Conservation (phyloP, 2,797 vertebrate species). For the Micropoecilia bifurca region DNA sequence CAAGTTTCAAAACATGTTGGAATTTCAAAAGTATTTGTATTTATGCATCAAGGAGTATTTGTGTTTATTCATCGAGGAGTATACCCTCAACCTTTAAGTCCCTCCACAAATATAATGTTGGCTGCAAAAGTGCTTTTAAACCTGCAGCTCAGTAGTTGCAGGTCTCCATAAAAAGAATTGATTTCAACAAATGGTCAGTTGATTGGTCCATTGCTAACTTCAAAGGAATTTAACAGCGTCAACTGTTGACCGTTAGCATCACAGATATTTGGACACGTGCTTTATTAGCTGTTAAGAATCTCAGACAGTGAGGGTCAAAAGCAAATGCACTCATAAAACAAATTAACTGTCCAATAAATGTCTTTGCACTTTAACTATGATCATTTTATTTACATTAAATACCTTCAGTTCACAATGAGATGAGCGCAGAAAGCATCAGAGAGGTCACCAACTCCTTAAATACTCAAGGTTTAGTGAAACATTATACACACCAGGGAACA, state of each 20-base stretch:
- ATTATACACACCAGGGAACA: conserved; percentile 7
- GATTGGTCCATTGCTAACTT: neutral
- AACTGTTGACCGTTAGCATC: conserved; percentile 1
- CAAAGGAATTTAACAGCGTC: neutral
- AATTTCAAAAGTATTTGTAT: neutral
- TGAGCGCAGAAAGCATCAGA: conserved; percentile 5
- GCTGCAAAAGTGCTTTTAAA: neutral
- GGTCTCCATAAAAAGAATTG: neutral
- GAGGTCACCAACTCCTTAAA: conserved; percentile 36
- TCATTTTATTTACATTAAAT: conserved; percentile 25
- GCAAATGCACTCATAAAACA: neutral
- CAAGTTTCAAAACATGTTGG: neutral
- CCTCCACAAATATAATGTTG: neutral
- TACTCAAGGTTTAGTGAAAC: conserved; percentile 38
- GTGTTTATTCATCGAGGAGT: neutral
- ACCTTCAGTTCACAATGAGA: conserved; percentile 23
- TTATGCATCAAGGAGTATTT: neutral
- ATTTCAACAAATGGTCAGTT: neutral
- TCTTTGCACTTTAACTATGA: conserved; percentile 37
- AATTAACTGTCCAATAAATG: conserved; percentile 46
- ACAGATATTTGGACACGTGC: neutral
- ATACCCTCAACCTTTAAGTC: neutral
- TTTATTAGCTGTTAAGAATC: conserved; percentile 4
- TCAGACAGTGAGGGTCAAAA: neutral
- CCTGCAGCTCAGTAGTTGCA: too few species aligned